phyloP scores from a whole-genome alignment of 2,113 vertebrate genomes.

The Cyprinus carpio region DNA sequence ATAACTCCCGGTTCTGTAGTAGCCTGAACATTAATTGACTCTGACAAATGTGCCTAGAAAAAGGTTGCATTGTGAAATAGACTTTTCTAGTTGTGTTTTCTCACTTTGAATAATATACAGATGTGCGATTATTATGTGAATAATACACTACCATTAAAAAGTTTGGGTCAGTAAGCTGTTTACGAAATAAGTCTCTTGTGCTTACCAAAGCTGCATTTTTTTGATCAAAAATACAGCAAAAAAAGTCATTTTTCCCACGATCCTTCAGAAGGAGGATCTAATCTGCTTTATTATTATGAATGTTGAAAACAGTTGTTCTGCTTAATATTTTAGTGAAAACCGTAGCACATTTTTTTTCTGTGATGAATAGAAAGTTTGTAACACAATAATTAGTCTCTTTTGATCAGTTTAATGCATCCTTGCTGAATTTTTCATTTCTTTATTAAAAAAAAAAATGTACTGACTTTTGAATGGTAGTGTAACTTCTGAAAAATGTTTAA shows the following conservation, averaged over 20 bases:
- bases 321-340: not conserved
- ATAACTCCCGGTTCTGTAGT: constrained; percentile 15
- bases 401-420: not conserved
- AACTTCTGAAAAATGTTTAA: not conserved
- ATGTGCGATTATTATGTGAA: not conserved
- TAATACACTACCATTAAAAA: not conserved
- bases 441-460: not conserved
- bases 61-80: not conserved
- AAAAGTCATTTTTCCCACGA: not conserved
- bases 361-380: not conserved
- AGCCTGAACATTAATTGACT: not conserved
- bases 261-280: too few relatives aligned
- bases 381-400: not conserved
- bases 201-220: not conserved
- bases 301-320: not conserved
- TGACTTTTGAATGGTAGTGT: not conserved
- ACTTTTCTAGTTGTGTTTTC: not conserved
- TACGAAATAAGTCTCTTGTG: not conserved
- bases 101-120: not conserved
- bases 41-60: not conserved
- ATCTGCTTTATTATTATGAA: not conserved
- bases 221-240: not conserved
- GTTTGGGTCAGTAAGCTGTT: not conserved
- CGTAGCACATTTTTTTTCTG: not conserved
- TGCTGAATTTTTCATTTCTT: not conserved